Evolutionary conservation across 2,797 vertebrate species (phyloP).

Genomic region (Antrozous pallidus): DNA sequence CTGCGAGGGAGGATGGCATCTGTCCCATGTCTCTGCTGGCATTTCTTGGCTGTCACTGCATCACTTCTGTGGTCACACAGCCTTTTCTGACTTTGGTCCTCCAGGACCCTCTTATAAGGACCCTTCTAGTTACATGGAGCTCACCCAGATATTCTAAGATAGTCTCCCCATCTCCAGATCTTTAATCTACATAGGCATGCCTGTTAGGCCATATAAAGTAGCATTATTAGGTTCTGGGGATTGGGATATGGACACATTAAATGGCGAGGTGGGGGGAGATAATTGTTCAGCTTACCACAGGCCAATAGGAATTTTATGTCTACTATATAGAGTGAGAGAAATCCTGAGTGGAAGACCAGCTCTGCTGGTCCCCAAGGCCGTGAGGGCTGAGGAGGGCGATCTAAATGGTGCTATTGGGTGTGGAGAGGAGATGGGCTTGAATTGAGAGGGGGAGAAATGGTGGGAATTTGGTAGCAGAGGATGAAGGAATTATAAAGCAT

Average conservation of each 20-base stretch:
- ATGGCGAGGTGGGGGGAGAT: neutral
- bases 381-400: neutral
- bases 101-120: neutral
- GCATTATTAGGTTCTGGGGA: neutral
- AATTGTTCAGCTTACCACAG: neutral
- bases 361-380: neutral
- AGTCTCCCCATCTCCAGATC: neutral
- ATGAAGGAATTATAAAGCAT: neutral
- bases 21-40: neutral
- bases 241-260: neutral
- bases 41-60: rapidly evolving
- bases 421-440: neutral
- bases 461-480: neutral
- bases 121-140: neutral
- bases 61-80: neutral
- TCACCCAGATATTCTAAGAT: neutral
- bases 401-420: rapidly evolving
- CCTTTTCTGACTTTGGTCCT: neutral
- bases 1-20: neutral
- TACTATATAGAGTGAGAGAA: neutral
- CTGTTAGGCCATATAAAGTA: neutral
- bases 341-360: neutral
- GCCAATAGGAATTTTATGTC: neutral
- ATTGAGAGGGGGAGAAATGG: neutral
- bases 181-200: neutral